Base-by-base conservation (phyloP, 2,888 invertebrate species). In the Ochlodes sylvanus region DNA sequence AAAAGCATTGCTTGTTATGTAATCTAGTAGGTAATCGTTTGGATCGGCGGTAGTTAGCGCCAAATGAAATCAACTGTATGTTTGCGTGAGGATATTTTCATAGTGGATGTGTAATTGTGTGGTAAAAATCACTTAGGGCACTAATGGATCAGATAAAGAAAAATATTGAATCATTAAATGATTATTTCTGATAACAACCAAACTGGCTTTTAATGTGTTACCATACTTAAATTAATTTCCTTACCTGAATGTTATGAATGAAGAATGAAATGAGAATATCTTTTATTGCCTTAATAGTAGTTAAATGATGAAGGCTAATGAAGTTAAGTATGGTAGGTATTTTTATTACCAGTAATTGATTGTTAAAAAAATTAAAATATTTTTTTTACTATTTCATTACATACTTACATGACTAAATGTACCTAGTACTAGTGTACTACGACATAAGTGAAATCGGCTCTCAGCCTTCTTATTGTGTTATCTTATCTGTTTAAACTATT, bases 101-200 rank as follows among this genome's bases (percentile, higher is more conserved):
- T 17, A 19, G 54, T 47, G 34, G 54, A 65, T 72, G 56, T 65
- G 27, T 27, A 2, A 75, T 71, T 71, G 32, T 44, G 21, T 14
- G 52, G 34, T 64, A 38, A 44, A 71, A 73, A 72, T 75, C 72
- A 71, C 63, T 68, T 61, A 71, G 70, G 72, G 65, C 69, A 71
- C 73, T 72, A 74, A 74, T 72, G 70, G 71, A 72, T 71, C 63
- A 52, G 61, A 71, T 68, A 70, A 70, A 69, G 32, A 56, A 62
- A 62, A 64, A 44, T 52, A 68, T 70, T 68, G 54, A 64, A 56
- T 54, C 68, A 60, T 70, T 69, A 58, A 70, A 52, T 62, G 67
- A 72, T 70, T 55, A 69, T 70, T 19, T 34, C 12, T 60, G 55
- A 63, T 67, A 60, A 64, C n/a, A 60, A 69, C 47, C 15, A 38